A percentile compares a stretch with the other conserved stretches of the same genome.
Conservation (phyloP, 2,888 invertebrate genomes). For the Sialis fuliginosa region DNA sequence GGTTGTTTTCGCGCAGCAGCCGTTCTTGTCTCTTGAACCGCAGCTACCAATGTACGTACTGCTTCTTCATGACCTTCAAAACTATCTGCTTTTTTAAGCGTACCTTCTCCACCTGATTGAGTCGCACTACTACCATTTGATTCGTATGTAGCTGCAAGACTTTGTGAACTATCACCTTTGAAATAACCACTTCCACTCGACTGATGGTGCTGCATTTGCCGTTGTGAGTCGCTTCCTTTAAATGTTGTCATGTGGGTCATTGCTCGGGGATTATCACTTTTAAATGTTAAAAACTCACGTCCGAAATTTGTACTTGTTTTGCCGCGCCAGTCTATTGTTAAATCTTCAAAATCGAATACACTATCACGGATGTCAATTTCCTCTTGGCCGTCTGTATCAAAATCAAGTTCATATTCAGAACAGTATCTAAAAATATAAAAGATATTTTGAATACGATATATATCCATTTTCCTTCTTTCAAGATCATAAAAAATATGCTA, state of each 20-base stretch:
- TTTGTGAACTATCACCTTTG: conserved; percentile 6
- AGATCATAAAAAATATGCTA: no score
- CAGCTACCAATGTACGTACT: conserved; percentile 44
- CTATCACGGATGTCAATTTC: not conserved
- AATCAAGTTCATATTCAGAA: conserved; percentile 5
- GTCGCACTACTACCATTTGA: not conserved
- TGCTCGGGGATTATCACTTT: not conserved
- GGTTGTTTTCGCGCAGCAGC: conserved; percentile 10
- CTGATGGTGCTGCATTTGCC: not conserved
- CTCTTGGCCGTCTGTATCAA: conserved; percentile 3
- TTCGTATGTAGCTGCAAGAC: not conserved
- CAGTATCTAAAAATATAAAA: not conserved
- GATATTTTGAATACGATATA: no score
- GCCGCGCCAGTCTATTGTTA: conserved; percentile 1
- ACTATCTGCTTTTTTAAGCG: conserved; percentile 40
- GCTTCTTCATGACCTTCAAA: conserved; percentile 54
- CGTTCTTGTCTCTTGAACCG: conserved; percentile 43
- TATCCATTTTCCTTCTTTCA: no score
- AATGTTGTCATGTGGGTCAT: not conserved
- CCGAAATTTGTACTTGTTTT: not conserved
- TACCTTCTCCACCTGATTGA: not conserved
- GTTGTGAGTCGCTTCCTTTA: not conserved
- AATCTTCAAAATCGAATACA: conserved; percentile 1
- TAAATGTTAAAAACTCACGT: not conserved
- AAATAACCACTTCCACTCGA: not conserved